Conservation (phyloP, 2,797 vertebrate species). For the Anabacerthia variegaticeps region DNA sequence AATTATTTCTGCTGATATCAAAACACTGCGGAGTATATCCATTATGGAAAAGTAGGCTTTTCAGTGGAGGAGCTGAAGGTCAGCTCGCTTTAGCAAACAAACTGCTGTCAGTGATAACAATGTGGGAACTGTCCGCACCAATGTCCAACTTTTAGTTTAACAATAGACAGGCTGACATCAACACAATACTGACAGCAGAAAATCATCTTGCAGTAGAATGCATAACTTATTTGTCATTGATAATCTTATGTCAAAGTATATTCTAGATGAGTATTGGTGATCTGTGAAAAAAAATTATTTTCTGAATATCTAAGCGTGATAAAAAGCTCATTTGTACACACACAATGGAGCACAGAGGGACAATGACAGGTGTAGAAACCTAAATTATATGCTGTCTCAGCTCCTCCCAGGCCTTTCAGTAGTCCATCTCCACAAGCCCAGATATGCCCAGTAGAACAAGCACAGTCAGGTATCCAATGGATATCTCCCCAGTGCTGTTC, state of each 20-base stretch:
- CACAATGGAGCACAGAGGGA: neutral
- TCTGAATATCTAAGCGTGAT: neutral
- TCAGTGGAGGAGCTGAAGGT: neutral
- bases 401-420: neutral
- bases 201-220: neutral
- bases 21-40: neutral
- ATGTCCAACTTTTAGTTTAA: neutral
- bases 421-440: neutral
- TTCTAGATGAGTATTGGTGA: neutral
- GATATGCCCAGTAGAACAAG: neutral
- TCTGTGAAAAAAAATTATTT: neutral
- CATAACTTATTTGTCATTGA: neutral
- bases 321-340: neutral
- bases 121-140: neutral
- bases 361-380: neutral
- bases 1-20: neutral
- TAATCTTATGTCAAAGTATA: neutral
- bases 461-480: fast-evolving
- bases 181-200: neutral
- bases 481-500: neutral
- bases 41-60: neutral
- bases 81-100: neutral
- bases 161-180: neutral
- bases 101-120: neutral
- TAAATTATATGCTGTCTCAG: neutral